These are phyloP conservation scores for Rhinatrema bivittatum DNA, from an alignment of 2,797 vertebrate genomes.

Conservation along the genomic window DNA sequence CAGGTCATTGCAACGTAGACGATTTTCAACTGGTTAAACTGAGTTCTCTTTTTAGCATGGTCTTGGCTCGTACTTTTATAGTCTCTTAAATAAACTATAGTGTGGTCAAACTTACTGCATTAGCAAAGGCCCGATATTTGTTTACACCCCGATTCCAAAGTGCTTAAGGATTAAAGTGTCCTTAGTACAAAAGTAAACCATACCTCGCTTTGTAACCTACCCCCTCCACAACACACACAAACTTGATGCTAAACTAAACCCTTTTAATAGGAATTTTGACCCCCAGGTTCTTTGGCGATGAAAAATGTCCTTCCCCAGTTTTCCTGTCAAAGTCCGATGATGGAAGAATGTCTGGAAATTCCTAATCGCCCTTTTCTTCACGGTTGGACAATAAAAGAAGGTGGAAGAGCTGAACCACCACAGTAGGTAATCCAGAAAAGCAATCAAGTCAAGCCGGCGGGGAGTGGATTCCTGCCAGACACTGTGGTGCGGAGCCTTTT, in stretches of 20 bases:
- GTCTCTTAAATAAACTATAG: no score
- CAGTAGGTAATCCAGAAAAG: slow-evolving; percentile 80
- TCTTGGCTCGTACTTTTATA: no score
- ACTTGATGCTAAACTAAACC: slow-evolving; percentile 53
- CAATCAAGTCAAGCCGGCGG: slow-evolving; percentile 86
- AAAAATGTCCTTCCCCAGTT: slow-evolving; percentile 65
- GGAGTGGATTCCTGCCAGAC: slow-evolving; percentile 72
- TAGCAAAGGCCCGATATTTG: no score
- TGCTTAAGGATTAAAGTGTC: no score
- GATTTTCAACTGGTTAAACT: no score
- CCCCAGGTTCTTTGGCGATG: slow-evolving; percentile 62
- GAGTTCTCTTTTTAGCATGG: no score
- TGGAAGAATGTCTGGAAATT: slow-evolving; percentile 86
- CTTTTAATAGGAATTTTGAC: slow-evolving; percentile 63
- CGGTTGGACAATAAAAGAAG: slow-evolving; percentile 67
- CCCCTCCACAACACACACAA: no score
- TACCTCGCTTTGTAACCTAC: no score
- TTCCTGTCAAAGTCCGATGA: slow-evolving; percentile 73
- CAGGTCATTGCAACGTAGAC: not conserved
- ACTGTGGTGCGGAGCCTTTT: slow-evolving; percentile 64
- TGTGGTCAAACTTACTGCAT: no score
- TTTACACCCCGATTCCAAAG: no score
- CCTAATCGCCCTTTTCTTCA: slow-evolving; percentile 70
- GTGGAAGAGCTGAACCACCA: slow-evolving; percentile 67
- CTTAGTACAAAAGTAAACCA: no score